These are phyloP conservation scores for Acromyrmex echinatior DNA, from an alignment of 1,140 invertebrate genomes.

Conservation along the genomic window DNA sequence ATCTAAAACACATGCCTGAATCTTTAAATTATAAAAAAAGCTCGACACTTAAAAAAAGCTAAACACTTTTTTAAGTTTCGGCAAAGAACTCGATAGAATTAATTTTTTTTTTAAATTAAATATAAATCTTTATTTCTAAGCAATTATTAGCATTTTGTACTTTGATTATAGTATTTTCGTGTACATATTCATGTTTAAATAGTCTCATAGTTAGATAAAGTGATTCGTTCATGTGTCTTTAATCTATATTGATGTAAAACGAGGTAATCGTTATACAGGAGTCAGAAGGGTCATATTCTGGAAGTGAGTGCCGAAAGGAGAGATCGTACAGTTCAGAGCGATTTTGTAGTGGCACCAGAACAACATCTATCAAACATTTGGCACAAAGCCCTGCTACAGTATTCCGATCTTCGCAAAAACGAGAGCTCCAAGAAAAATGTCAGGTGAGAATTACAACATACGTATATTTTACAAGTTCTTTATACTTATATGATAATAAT, in stretches of 20 bases:
- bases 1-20: neutral
- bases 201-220: neutral
- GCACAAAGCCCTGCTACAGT: constrained; percentile 85
- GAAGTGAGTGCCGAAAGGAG: constrained; percentile 82
- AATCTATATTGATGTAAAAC: constrained; percentile 19
- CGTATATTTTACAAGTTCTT: neutral
- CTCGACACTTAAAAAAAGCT: neutral
- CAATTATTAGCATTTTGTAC: neutral
- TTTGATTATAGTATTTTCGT: neutral
- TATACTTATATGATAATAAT: neutral
- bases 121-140: neutral
- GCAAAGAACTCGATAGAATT: neutral
- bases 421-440: constrained; percentile 76
- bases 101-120: constrained; percentile 3
- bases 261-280: constrained; percentile 66
- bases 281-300: constrained; percentile 80
- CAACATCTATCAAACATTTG: constrained; percentile 85
- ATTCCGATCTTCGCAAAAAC: constrained; percentile 72
- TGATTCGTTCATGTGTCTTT: neutral
- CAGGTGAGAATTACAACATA: constrained; percentile 74
- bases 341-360: constrained; percentile 81
- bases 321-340: constrained; percentile 81
- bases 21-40: constrained; percentile 7
- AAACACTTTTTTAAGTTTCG: neutral
- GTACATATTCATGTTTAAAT: neutral